phyloP scores from a whole-genome alignment of 2,113 vertebrate species.

The Nothobranchius furzeri region DNA sequence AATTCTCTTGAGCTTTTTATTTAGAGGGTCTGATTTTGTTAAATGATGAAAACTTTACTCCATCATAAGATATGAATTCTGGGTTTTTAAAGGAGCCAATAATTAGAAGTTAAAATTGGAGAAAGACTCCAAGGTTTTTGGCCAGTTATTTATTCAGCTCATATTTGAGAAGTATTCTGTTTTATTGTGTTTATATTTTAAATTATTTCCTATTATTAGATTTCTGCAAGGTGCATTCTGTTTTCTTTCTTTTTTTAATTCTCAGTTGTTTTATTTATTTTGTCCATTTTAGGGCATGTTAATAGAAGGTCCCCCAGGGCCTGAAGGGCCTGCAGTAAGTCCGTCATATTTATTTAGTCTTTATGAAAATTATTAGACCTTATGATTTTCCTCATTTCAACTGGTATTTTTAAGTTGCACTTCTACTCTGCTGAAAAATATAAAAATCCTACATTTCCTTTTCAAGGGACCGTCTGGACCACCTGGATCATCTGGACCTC shows the following conservation, averaged over 20 bases:
- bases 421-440: not conserved
- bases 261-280: not conserved
- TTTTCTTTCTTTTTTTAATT: not conserved
- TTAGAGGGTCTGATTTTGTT: not conserved
- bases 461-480: constrained; percentile 84
- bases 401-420: not conserved
- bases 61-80: not conserved
- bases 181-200: no score
- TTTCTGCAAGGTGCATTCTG: not conserved
- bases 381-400: not conserved
- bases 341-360: not conserved
- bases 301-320: constrained; percentile 88
- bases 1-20: not conserved
- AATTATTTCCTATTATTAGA: no score
- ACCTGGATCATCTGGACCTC: constrained; percentile 83
- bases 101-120: not conserved
- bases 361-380: not conserved
- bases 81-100: not conserved
- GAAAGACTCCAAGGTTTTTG: not conserved
- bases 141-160: no score
- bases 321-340: constrained; percentile 89
- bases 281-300: constrained; percentile 84
- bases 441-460: not conserved
- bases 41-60: not conserved
- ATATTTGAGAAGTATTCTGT: no score